Conservation (phyloP, 2,797 vertebrate species). For the Sphenodon punctatus region DNA sequence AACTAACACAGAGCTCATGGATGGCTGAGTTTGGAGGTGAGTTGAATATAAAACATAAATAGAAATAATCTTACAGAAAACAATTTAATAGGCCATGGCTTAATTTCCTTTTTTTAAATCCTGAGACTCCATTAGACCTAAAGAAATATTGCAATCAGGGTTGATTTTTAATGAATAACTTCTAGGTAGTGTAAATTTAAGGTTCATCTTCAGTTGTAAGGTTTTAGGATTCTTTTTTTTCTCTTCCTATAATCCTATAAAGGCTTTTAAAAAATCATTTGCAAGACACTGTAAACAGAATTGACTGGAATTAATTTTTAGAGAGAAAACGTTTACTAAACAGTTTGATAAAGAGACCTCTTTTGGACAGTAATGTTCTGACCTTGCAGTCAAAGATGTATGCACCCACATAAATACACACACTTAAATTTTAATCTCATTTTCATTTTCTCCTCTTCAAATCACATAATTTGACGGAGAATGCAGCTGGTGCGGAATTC, state of each 20-base stretch:
- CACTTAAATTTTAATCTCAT: neutral
- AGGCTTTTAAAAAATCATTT: neutral
- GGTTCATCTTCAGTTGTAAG: neutral
- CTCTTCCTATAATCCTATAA: no score
- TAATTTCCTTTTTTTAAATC: neutral
- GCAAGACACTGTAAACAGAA: neutral
- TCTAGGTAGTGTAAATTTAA: neutral
- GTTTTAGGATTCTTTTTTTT: neutral
- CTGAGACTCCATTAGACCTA: neutral
- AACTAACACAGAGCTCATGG: neutral
- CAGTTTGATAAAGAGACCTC: neutral
- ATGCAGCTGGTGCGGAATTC: no score
- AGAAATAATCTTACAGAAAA: neutral
- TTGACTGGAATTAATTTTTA: neutral
- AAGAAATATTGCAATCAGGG: neutral
- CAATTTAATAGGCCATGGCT: neutral
- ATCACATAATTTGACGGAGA: no score
- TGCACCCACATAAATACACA: no score
- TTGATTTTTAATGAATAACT: constrained; percentile 11
- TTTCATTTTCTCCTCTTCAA: no score
- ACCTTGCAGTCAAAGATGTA: no score
- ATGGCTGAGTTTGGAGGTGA: neutral
- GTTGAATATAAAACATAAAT: neutral
- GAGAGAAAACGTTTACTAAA: neutral
- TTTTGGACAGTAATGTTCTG: neutral